Base-by-base conservation (phyloP, 2,113 vertebrate species). In the Zootoca vivipara region DNA sequence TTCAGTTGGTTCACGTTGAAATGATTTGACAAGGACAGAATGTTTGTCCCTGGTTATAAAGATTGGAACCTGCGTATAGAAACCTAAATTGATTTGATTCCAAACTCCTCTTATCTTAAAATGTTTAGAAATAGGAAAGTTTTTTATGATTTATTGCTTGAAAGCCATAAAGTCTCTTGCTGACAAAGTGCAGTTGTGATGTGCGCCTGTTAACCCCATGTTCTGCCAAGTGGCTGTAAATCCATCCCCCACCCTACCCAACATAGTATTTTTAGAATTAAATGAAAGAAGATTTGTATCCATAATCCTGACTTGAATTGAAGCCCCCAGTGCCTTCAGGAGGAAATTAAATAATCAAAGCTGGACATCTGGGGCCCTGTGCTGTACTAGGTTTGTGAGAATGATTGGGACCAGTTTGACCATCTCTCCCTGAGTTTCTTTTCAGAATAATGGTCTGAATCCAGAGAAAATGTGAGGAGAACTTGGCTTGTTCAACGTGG, bases 81-180 rank as follows among this genome's bases (percentile, higher is more conserved):
- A 95, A 91, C 92, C 93, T 96, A 97, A 97, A 97, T 97, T 97
- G 97, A 98, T 97, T 97, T 96, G 95, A 97, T 97, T 97, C 93
- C 93, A 95, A 96, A 93, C 93, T 96, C 93, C 58, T 40, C 96
- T 98, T 98, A 98, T 98, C 98, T 97, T 81, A 93, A 96, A 97
- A 96, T 95, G 96, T 97, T 97, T 95, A 96, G 95, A 96, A 97
- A 97, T 75, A 93, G 96, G 96, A 93, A 96, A 88, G 93, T 94
- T 96, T 97, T 97, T 97, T 97, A 97, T 98, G 97, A 98, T 98
- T 98, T 98, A 98, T 97, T 97, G 95, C 97, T 97, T 95, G 91
- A 95, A 97, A 97, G 92, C 93, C 92, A 96, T 94, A 95, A 97
- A 94, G 84, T 97, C 95, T 97, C 94, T 90, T 96, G 95, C 96